Conservation (phyloP, 1,140 invertebrate genomes). For the Drosophila sucinea region DNA sequence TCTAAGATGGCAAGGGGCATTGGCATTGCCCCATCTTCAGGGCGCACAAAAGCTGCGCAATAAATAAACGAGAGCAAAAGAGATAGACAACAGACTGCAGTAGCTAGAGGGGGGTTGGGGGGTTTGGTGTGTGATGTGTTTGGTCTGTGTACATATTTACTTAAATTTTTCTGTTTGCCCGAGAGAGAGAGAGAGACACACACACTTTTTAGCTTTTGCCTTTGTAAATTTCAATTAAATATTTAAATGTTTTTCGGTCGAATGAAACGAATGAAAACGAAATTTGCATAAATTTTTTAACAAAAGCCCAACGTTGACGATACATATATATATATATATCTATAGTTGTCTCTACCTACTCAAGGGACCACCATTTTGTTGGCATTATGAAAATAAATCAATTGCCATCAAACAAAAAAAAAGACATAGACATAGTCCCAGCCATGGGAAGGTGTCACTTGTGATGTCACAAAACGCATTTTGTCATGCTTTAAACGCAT, state of each 20-base stretch:
- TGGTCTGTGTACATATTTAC: constrained; percentile 56
- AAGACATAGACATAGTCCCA: no score
- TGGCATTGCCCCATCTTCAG: constrained; percentile 61
- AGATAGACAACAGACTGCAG: constrained; percentile 36
- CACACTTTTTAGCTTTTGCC: constrained; percentile 34
- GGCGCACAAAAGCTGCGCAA: constrained; percentile 77
- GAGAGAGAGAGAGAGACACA: not conserved
- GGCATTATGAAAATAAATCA: constrained; percentile 47
- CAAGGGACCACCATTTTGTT: constrained; percentile 49
- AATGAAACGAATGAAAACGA: constrained; percentile 45
- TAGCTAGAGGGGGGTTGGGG: not conserved
- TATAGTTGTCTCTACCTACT: not conserved
- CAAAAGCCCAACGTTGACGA: constrained; percentile 17
- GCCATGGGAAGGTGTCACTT: constrained; percentile 44
- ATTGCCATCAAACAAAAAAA: constrained; percentile 22
- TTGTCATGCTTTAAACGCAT: constrained; percentile 64
- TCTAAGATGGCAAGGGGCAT: constrained; percentile 81
- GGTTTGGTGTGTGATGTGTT: constrained; percentile 31
- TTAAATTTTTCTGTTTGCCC: constrained; percentile 16
- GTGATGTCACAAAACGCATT: constrained; percentile 55
- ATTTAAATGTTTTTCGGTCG: constrained; percentile 61
- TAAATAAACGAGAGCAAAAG: constrained; percentile 62
- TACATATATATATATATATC: constrained; percentile 2
- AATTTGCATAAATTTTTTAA: constrained; percentile 66
- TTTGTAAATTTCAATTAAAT: constrained; percentile 71